A percentile compares a stretch with the other conserved stretches of the same genome.
Evolutionary conservation across 1,140 invertebrate genomes (phyloP).

Genomic region (Drosophila kanapiae): DNA sequence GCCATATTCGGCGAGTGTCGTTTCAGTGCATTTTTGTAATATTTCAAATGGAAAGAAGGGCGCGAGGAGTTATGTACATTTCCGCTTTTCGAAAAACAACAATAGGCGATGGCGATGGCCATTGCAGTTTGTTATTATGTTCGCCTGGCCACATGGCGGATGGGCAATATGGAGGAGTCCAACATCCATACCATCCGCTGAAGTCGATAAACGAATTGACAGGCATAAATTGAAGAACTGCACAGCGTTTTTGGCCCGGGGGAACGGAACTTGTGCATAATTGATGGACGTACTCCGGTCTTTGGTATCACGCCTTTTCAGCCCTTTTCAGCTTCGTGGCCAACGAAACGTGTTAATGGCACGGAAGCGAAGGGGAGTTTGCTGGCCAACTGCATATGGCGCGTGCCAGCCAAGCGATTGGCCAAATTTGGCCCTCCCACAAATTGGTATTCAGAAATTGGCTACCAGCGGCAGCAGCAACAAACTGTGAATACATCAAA

Average conservation of each 20-base stretch:
- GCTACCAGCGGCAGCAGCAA: slow-evolving; percentile 18
- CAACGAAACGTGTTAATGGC: slow-evolving; percentile 72
- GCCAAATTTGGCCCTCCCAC: slow-evolving; percentile 70
- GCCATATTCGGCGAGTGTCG: slow-evolving; percentile 52
- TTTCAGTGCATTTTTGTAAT: slow-evolving; percentile 27
- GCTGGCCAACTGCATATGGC: slow-evolving; percentile 67
- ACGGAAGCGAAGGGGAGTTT: slow-evolving; percentile 64
- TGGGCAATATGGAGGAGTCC: slow-evolving; percentile 58
- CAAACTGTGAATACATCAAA: slow-evolving; percentile 64
- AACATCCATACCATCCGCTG: slow-evolving; percentile 19
- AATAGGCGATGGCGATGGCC: slow-evolving; percentile 35
- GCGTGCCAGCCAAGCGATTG: slow-evolving; percentile 70
- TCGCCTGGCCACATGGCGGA: slow-evolving; percentile 66
- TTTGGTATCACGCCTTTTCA: slow-evolving; percentile 15
- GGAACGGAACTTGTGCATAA: slow-evolving; percentile 77
- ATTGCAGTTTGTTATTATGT: slow-evolving; percentile 63
- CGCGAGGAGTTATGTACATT: slow-evolving; percentile 54
- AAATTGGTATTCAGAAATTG: slow-evolving; percentile 67
- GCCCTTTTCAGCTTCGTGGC: slow-evolving; percentile 14
- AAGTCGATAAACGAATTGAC: slow-evolving; percentile 43
- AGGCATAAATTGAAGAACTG: slow-evolving; percentile 75
- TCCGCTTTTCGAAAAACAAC: slow-evolving; percentile 60
- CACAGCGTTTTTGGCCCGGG: slow-evolving; percentile 32
- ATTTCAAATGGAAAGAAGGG: background rate
- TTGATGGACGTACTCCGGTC: slow-evolving; percentile 51